Evolutionary conservation across 2,797 vertebrate genomes (phyloP), one percentile per base, ranked within the genome.

Genomic region (Peromyscus nudipes): DNA sequence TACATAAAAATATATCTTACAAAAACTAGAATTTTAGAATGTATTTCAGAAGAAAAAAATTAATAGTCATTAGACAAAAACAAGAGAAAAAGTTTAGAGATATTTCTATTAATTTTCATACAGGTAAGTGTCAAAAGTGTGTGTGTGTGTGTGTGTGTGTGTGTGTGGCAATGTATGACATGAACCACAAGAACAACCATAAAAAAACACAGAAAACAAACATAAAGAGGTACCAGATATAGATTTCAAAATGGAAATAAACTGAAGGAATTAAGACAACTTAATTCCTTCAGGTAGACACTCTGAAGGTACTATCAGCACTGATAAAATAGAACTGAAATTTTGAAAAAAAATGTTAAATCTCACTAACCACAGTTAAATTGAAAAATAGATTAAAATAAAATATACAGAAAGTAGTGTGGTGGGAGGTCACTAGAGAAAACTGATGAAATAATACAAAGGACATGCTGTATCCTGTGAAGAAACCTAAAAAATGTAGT

Each of bases 391-490:
- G 46, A 79, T 5, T 31, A 25, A 25, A 71, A 77, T 57, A n/a
- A 84, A 92, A 84, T 29, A 19, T 73, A 19, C 8, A 34, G 9
- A 11, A 31, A 75, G 55, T 62, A 80, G 3, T 43, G n/a, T 43
- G 16, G 6, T 29, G 12, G 43, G 23, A 27, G 27, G 52, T 29
- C 21, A 19, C 31, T 46, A 91, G 34, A 79, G 43, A 84, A 91
- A 69, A 91, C 1, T 52, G 71, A 84, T 8, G 84, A 40, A 82
- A n/a, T 64, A 64, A 80, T 75, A 0, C 52, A 69, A 82, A 11
- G 10, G n/a, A 31, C n/a, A 43, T 21, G 14, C 0, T 10, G 21
- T 0, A 52, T 8, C 21, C 52, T 0, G 43, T 31, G 46, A 27
- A 7, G 9, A 55, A 87, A 13, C 62, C 52, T 19, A 57, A 52